phyloP scores from a whole-genome alignment of 2,888 invertebrate genomes.

The Drosophila fulvimacula region DNA sequence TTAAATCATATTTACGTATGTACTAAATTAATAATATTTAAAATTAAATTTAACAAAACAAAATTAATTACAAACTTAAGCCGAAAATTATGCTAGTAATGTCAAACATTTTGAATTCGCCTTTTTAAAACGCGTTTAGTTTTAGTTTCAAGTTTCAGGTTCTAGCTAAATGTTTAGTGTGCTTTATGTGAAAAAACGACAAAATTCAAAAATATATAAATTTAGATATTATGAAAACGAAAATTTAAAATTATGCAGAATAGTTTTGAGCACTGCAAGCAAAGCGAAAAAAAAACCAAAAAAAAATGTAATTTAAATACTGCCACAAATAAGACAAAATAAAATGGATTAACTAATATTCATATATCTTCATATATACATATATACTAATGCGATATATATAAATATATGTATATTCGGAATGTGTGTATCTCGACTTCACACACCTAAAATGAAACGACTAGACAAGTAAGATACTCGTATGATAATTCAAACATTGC shows the following conservation, averaged over 20 bases:
- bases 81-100: slow-evolving; percentile 72
- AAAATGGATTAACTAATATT: slow-evolving; percentile 50
- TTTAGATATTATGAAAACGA: slow-evolving; percentile 9
- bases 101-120: slow-evolving; percentile 80
- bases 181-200: slow-evolving; percentile 51
- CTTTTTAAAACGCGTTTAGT: slow-evolving; percentile 63
- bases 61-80: slow-evolving; percentile 10
- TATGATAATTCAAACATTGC: slow-evolving; percentile 57
- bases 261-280: slow-evolving; percentile 37
- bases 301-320: slow-evolving; percentile 78
- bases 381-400: slow-evolving; percentile 27
- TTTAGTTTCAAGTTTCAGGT: slow-evolving; percentile 51
- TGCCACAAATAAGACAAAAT: slow-evolving; percentile 79
- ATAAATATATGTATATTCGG: slow-evolving; percentile 40
- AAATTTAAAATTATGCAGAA: background rate
- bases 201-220: slow-evolving; percentile 17
- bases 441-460: slow-evolving; percentile 26
- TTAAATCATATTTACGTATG: slow-evolving; percentile 42
- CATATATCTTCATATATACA: slow-evolving; percentile 22
- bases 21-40: slow-evolving; percentile 33
- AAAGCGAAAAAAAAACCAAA: slow-evolving; percentile 29
- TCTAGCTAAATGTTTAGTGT: slow-evolving; percentile 71
- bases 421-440: slow-evolving; percentile 43
- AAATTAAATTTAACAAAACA: slow-evolving; percentile 27
- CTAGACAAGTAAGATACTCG: slow-evolving; percentile 65